Conservation (phyloP, 2,113 vertebrate species). For the Odocoileus virginianus region DNA sequence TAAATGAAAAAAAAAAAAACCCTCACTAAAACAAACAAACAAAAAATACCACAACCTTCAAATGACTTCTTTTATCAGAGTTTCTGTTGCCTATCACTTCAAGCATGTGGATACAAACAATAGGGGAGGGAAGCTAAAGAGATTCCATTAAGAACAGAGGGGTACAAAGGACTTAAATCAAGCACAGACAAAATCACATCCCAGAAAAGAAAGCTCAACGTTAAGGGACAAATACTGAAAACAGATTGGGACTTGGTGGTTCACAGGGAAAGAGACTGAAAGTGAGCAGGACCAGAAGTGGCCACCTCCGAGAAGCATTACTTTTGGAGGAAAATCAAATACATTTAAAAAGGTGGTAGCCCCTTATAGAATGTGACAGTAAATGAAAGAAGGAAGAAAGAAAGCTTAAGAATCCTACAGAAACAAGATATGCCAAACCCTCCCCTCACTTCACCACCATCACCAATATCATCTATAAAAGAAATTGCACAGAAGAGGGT, state of each 20-base stretch:
- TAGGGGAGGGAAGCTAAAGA: neutral
- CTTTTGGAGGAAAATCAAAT: neutral
- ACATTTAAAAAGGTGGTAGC: neutral
- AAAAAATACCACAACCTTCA: neutral
- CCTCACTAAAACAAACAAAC: too few relatives aligned
- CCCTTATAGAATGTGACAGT: neutral
- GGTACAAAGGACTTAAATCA: neutral
- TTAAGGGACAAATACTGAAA: neutral
- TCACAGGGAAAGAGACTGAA: neutral
- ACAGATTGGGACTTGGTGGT: neutral
- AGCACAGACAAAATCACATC: neutral
- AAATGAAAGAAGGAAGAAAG: neutral
- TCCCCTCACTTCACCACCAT: neutral
- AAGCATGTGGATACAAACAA: neutral
- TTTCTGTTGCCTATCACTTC: neutral
- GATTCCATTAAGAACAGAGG: neutral
- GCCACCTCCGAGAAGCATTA: neutral
- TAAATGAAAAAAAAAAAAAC: too few relatives aligned
- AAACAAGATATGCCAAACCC: neutral
- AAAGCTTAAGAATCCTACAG: neutral
- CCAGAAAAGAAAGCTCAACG: neutral
- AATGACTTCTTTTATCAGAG: neutral
- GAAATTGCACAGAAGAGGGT: neutral
- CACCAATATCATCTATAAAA: neutral
- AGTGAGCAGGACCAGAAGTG: neutral